Conservation (phyloP, 2,113 vertebrate genomes). For the Prochilodus magdalenae region DNA sequence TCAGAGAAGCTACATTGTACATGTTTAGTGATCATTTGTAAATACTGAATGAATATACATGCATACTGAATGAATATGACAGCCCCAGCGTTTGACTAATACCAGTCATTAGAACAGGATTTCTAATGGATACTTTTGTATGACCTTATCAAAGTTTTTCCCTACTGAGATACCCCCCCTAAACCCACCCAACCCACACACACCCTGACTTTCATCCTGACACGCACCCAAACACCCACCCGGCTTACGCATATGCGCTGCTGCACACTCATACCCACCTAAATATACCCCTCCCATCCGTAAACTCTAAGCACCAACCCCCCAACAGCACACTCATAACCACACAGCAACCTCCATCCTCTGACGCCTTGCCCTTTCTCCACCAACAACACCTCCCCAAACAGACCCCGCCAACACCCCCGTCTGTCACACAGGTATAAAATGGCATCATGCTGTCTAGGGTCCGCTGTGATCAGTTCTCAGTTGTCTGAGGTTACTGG, state of each 20-base stretch:
- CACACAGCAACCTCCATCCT: constrained; percentile 4
- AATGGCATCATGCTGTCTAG: background rate
- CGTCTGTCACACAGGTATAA: constrained; percentile 39
- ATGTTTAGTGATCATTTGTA: too few relatives aligned
- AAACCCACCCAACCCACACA: too few relatives aligned
- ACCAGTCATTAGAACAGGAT: background rate
- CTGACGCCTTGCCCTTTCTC: constrained; percentile 41
- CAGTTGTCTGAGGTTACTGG: background rate
- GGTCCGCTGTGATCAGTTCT: constrained; percentile 19
- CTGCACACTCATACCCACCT: constrained; percentile 20
- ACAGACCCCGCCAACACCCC: background rate
- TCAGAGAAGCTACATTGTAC: too few relatives aligned
- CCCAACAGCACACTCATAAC: background rate
- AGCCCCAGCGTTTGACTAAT: background rate
- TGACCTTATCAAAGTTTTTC: constrained; percentile 46
- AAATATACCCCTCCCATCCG: background rate
- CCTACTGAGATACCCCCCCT: constrained; percentile 37
- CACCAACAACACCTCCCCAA: constrained; percentile 66
- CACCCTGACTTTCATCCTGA: constrained; percentile 44
- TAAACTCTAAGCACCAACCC: background rate
- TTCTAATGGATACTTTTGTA: background rate
- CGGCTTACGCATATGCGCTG: background rate
- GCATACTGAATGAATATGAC: background rate
- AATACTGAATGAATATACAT: too few relatives aligned
- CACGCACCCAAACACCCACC: constrained; percentile 6